Evolutionary conservation across 2,113 vertebrate species (phyloP), one percentile per base, ranked within the genome.

Genomic region (Petaurus breviceps): DNA sequence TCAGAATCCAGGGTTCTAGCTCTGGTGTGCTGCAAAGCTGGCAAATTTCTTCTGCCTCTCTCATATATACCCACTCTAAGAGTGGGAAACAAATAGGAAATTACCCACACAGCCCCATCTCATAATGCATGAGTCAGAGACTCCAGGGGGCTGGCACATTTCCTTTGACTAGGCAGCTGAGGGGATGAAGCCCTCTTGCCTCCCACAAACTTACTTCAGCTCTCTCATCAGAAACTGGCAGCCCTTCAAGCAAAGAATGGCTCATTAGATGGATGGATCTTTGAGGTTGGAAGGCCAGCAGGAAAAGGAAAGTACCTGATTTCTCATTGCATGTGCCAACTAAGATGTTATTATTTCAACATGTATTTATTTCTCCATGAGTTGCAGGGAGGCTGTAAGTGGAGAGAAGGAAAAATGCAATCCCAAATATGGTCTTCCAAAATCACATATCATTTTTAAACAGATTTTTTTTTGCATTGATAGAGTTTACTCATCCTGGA

Each of bases 271-370:
- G 28, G 95, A 94, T 37, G 77, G 93, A 95, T 37, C 0, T 92
- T 90, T 14, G 90, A 47, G 54, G 90, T 43, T 53, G 43, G 90
- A 90, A 95, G 51, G 23, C 14, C 11, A 91, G 91, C 19, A 68
- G 26, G 19, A 93, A 93, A 9, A 95, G 51, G 24, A 25, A 84
- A 92, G 46, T 91, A 89, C 23, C 28, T 51, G 51, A 54, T 57
- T 84, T 93, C 50, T 91, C 51, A 28, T 94, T 53, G 93, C 14
- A 51, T 28, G 43, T 89, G 37, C 6, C 92, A 95, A 9, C 1
- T 50, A 92, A 92, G 55, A 93, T 68, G 94, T 93, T 84, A 93
- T 93, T 84, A 93, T 94, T 94, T 91, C n/a, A 93, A 89, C 28
- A 52, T 93, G 26, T 1, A 61, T 90, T 91, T 1, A 61, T 90